Conservation (phyloP, 2,888 invertebrate genomes). For the Morinoia aosen region DNA sequence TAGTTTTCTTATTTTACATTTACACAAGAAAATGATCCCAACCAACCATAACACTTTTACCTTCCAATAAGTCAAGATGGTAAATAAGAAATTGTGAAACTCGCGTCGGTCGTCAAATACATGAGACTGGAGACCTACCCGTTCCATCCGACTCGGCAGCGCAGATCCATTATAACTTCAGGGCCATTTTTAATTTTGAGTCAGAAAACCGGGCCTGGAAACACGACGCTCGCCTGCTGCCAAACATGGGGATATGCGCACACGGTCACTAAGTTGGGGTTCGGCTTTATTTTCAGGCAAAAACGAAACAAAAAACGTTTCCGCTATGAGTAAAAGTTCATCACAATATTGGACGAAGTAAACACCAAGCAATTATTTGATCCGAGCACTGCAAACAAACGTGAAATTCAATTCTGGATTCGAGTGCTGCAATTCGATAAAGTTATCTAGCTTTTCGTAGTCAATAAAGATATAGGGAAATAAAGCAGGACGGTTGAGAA, state of each 20-base stretch:
- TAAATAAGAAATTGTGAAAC: neutral
- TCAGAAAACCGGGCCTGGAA: constrained; percentile 20
- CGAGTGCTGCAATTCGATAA: no score
- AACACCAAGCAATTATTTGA: no score
- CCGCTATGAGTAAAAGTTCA: no score
- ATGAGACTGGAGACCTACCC: neutral
- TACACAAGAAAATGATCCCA: no score
- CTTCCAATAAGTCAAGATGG: neutral
- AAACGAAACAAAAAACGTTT: neutral
- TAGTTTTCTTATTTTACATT: no score
- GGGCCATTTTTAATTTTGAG: constrained; percentile 6
- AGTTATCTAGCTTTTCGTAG: no score
- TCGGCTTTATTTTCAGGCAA: neutral
- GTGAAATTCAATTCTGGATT: no score
- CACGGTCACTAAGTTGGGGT: neutral
- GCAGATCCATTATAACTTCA: constrained; percentile 23
- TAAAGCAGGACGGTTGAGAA: no score
- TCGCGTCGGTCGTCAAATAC: neutral
- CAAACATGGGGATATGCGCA: neutral
- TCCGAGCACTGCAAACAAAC: no score
- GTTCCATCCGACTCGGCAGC: neutral
- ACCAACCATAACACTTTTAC: neutral
- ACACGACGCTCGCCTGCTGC: neutral
- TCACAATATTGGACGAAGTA: no score
- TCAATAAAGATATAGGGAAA: no score